A percentile compares a stretch with the other conserved stretches of the same genome.
Evolutionary conservation across 2,888 invertebrate species (phyloP).

Genomic region (Drosophila differens): DNA sequence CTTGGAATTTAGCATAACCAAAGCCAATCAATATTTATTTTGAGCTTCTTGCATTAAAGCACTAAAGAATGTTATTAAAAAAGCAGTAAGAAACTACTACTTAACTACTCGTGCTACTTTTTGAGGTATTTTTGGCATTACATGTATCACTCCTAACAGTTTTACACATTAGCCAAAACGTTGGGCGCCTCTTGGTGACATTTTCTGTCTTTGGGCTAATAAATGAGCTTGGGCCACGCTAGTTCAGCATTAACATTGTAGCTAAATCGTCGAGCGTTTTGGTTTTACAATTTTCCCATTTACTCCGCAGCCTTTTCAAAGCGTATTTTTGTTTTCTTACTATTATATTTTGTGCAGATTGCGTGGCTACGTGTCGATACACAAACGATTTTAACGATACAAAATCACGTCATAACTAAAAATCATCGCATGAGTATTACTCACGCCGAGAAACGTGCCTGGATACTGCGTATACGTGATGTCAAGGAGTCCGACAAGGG

Average conservation of each 20-base stretch:
- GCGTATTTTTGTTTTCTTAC: conserved; percentile 17
- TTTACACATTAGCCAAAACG: conserved; percentile 39
- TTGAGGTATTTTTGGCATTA: not conserved
- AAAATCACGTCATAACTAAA: conserved; percentile 95
- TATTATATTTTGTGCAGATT: conserved; percentile 87
- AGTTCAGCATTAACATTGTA: conserved; percentile 63
- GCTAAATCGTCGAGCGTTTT: conserved; percentile 59
- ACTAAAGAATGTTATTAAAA: not conserved
- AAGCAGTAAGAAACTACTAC: not conserved
- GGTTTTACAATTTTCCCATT: conserved; percentile 62
- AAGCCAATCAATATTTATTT: not conserved
- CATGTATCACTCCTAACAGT: conserved; percentile 4
- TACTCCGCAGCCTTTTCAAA: conserved; percentile 11
- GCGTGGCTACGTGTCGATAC: conserved; percentile 96
- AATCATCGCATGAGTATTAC: conserved; percentile 94
- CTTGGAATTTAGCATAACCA: conserved; percentile 54
- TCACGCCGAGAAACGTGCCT: conserved; percentile 92
- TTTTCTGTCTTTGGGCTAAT: conserved; percentile 46
- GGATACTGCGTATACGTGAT: conserved; percentile 93
- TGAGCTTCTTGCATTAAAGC: not conserved
- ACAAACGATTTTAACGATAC: conserved; percentile 95
- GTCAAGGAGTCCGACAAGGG: conserved; percentile 92
- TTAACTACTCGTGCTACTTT: not conserved
- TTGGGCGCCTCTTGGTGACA: conserved; percentile 51
- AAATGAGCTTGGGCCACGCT: conserved; percentile 71